Percentiles rank a stretch among this genome's conserved stretches.
Evolutionary conservation across 1,140 invertebrate genomes (phyloP).

Genomic region (Eumaeus atala): DNA sequence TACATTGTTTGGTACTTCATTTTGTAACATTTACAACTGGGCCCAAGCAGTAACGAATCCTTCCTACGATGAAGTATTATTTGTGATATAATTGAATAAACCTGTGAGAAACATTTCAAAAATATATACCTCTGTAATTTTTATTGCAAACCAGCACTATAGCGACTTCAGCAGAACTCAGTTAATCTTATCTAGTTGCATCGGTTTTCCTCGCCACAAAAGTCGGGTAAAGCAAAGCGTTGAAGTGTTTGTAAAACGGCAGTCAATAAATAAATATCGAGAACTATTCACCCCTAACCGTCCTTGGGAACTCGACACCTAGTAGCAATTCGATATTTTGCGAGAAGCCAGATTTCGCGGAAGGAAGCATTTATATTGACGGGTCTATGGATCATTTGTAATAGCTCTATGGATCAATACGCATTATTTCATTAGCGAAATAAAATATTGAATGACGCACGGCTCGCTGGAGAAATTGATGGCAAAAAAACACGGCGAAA

Average conservation of each 20-base stretch:
- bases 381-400: slow-evolving; percentile 11
- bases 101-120: too few relatives aligned
- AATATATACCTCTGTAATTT: too few relatives aligned
- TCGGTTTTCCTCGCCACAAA: too few relatives aligned
- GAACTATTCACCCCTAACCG: too few relatives aligned
- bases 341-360: slow-evolving; percentile 49
- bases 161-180: too few relatives aligned
- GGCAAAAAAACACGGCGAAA: not conserved
- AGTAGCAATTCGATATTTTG: slow-evolving; percentile 54
- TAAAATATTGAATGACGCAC: slow-evolving; percentile 12
- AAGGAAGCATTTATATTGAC: slow-evolving; percentile 38
- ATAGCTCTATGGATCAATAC: slow-evolving; percentile 10
- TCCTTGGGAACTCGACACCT: slow-evolving; percentile 32
- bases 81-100: too few relatives aligned
- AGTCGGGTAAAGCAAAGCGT: slow-evolving; percentile 10
- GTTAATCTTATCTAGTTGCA: too few relatives aligned
- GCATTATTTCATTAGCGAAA: not conserved
- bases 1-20: too few relatives aligned
- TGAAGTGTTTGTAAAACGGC: slow-evolving; percentile 2
- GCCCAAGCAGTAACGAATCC: too few relatives aligned
- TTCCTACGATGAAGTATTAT: too few relatives aligned
- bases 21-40: too few relatives aligned
- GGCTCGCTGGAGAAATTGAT: slow-evolving; percentile 4
- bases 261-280: slow-evolving; percentile 14
- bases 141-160: too few relatives aligned